Evolutionary conservation across 1,140 invertebrate species (phyloP), one percentile per base, ranked within the genome.

Genomic region (Contarinia nasturtii): DNA sequence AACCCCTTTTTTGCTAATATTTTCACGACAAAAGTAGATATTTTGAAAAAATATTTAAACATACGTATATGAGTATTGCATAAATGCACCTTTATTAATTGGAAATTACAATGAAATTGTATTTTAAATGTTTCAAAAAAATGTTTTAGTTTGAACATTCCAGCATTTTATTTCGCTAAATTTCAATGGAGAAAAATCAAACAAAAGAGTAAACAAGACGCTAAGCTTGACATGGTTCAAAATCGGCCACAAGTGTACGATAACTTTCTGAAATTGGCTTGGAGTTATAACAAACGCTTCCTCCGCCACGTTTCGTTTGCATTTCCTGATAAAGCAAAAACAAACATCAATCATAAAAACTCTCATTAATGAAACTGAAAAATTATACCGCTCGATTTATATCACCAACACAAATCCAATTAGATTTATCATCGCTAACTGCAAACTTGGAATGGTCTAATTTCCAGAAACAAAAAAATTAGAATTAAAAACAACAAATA

Each of bases 381-480:
- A 50, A 48, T 64, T 65, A 70, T 65, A 87, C 83, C 62, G 82
- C 80, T 72, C 91, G 73, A 61, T 96, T 96, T 18, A 95, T 90
- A 60, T 94, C 91, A 12, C 86, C 88, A 14, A 95, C 76, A 60
- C 92, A 96, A 48, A 81, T 73, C 82, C 84, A 91, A 41, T 66
- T 59, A 8, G 62, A 64, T 50, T 69, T 64, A 1, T 67, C 66
- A 2, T 61, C 62, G 1, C 81, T 71, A 2, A 92, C 75, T 0
- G 84, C 82, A 89, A 89, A 94, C 65, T 96, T 96, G 0, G 88
- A 86, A 65, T 95, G 92, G 65, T 95, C 90, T 40, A n/a, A n/a
- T n/a, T n/a, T n/a, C n/a, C n/a, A n/a, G n/a, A n/a, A n/a, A n/a
- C n/a, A n/a, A n/a, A n/a, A n/a, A n/a, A n/a, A n/a, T n/a, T n/a